These are phyloP conservation scores for Drepana falcataria DNA, from an alignment of 2,888 invertebrate species.

Conservation along the genomic window DNA sequence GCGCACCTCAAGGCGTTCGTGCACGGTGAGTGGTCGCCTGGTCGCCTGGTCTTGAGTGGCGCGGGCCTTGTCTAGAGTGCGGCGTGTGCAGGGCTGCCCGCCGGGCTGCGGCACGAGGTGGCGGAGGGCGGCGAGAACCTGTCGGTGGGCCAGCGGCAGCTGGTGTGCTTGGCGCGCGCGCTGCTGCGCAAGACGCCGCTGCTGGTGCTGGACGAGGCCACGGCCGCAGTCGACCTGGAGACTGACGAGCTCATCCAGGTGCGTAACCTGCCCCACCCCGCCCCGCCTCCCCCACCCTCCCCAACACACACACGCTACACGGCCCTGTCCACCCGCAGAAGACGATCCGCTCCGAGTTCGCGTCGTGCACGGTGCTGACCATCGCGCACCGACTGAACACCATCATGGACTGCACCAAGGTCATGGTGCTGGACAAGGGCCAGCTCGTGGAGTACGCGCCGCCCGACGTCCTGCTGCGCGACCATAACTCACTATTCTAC, in stretches of 20 bases:
- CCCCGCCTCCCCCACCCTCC: background rate
- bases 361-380: slow-evolving; percentile 91
- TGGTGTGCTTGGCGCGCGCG: slow-evolving; percentile 91
- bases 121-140: slow-evolving; percentile 95
- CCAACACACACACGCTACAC: background rate
- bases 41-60: background rate
- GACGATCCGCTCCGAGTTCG: slow-evolving; percentile 93
- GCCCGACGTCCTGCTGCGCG: slow-evolving; percentile 81
- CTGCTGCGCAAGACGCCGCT: slow-evolving; percentile 91
- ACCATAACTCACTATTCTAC: slow-evolving; percentile 78
- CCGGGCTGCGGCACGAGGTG: slow-evolving; percentile 89
- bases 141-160: slow-evolving; percentile 93
- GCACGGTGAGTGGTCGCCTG: slow-evolving; percentile 61
- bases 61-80: background rate
- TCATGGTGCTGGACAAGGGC: slow-evolving; percentile 89
- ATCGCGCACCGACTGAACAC: slow-evolving; percentile 96
- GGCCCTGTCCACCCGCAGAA: slow-evolving; percentile 67
- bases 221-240: slow-evolving; percentile 94
- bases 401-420: slow-evolving; percentile 92
- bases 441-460: slow-evolving; percentile 87
- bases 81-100: slow-evolving; percentile 76
- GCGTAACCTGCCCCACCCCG: background rate
- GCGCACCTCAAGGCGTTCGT: slow-evolving; percentile 94
- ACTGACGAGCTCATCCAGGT: slow-evolving; percentile 93
- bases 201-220: slow-evolving; percentile 91